A percentile compares a stretch with the other conserved stretches of the same genome.
phyloP scores from a whole-genome alignment of 2,888 invertebrate species.

The Acanthoscelides obtectus region DNA sequence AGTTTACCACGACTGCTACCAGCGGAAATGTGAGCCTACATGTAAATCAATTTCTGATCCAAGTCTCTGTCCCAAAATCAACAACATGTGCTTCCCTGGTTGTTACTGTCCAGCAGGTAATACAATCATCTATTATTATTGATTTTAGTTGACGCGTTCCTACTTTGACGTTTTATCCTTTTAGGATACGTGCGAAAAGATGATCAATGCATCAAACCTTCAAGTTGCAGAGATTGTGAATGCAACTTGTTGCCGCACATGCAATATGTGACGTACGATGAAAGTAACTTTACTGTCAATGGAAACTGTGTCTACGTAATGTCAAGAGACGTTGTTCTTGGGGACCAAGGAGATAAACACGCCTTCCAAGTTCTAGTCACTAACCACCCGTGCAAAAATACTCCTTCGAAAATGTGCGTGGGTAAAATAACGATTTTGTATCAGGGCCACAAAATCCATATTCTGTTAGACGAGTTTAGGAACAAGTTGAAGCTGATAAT shows the following conservation, averaged over 20 bases:
- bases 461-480: slow-evolving; percentile 31
- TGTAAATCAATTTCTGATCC: slow-evolving; percentile 60
- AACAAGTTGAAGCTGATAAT: slow-evolving; percentile 47
- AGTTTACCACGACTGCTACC: slow-evolving; percentile 79
- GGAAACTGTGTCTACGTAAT: slow-evolving; percentile 84
- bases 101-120: slow-evolving; percentile 71
- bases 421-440: slow-evolving; percentile 64
- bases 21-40: slow-evolving; percentile 70
- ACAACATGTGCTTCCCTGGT: slow-evolving; percentile 72
- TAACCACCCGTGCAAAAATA: slow-evolving; percentile 63
- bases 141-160: too few relatives aligned
- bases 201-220: slow-evolving; percentile 63
- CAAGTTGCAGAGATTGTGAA: slow-evolving; percentile 72
- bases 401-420: slow-evolving; percentile 57
- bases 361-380: slow-evolving; percentile 63
- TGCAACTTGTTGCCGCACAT: slow-evolving; percentile 70
- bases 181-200: slow-evolving; percentile 61
- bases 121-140: background rate
- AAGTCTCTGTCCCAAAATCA: slow-evolving; percentile 58
- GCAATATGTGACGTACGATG: slow-evolving; percentile 80
- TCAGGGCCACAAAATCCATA: slow-evolving; percentile 54
- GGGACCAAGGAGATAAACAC: slow-evolving; percentile 44
- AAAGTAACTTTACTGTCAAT: slow-evolving; percentile 70
- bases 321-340: slow-evolving; percentile 54
- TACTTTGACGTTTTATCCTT: too few relatives aligned